Percentiles rank a stretch among this genome's conserved stretches.
phyloP scores from a whole-genome alignment of 2,113 vertebrate species.

The Periophthalmodon schlosseri region DNA sequence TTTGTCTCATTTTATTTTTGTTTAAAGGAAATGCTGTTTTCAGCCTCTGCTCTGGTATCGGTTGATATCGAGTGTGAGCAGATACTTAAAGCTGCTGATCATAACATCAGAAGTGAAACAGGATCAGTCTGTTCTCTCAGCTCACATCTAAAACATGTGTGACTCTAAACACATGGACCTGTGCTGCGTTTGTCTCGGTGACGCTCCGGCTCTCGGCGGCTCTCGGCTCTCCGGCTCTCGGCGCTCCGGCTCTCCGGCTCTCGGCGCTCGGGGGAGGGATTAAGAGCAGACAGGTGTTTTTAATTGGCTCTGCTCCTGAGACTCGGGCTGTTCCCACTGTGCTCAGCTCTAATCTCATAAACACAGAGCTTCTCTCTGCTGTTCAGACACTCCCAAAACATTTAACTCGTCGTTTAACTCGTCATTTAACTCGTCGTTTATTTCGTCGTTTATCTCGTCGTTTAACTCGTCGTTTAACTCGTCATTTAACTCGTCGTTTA shows the following conservation, averaged over 20 bases:
- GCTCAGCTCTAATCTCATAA: conserved; percentile 17
- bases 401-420: too few species aligned
- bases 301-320: conserved; percentile 39
- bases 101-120: too few species aligned
- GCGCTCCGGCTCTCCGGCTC: conserved; percentile 3
- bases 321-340: conserved; percentile 24
- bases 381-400: not conserved
- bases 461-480: not conserved
- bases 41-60: too few species aligned
- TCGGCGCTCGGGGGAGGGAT: conserved; percentile 25
- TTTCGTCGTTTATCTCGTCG: too few species aligned
- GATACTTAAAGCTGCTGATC: too few species aligned
- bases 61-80: too few species aligned
- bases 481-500: not conserved
- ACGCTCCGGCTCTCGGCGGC: not conserved
- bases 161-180: not conserved
- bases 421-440: not conserved
- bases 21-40: too few species aligned
- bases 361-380: not conserved
- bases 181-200: conserved; percentile 1
- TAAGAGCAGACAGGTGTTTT: conserved; percentile 57
- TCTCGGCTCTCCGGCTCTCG: conserved; percentile 12
- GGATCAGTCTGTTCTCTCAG: not conserved
- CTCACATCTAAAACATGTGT: conserved; percentile 10
- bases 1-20: too few species aligned